Evolutionary conservation across 2,797 vertebrate species (phyloP).

Genomic region (Darevskia nairensis): DNA sequence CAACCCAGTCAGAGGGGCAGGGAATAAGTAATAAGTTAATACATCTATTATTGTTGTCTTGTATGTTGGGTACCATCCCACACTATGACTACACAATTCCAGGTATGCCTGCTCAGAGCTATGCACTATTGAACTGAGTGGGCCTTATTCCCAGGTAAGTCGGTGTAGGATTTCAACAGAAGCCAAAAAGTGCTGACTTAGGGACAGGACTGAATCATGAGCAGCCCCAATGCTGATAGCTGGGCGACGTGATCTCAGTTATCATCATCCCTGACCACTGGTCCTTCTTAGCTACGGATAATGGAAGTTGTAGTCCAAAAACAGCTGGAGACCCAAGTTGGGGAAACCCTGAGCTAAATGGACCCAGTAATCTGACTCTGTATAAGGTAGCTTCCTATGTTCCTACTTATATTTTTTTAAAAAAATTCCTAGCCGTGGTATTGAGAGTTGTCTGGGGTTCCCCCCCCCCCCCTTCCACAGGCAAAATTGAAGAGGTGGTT

Average conservation of each 20-base stretch:
- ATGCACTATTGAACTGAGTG: neutral
- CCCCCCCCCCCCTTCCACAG: slow-evolving; percentile 75
- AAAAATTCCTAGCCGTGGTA: neutral
- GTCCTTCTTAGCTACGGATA: neutral
- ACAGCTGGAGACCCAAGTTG: too few relatives aligned
- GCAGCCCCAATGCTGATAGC: neutral
- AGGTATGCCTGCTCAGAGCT: too few relatives aligned
- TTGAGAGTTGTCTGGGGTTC: slow-evolving; percentile 15
- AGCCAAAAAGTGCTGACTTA: neutral
- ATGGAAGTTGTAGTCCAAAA: too few relatives aligned
- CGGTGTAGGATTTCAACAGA: too few relatives aligned
- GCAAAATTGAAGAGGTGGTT: slow-evolving; percentile 95
- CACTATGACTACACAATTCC: neutral
- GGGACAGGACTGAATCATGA: neutral
- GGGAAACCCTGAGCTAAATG: too few relatives aligned
- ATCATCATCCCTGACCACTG: too few relatives aligned
- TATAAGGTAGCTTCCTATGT: too few relatives aligned
- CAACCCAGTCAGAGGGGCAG: too few relatives aligned
- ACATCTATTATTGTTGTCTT: too few relatives aligned
- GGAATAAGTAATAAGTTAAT: too few relatives aligned
- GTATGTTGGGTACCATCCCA: neutral
- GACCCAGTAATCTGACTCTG: too few relatives aligned
- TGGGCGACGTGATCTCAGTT: neutral
- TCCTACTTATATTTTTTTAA: neutral
- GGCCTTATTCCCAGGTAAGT: too few relatives aligned